Base-by-base conservation (phyloP, 1,140 invertebrate genomes). In the Drosophila takahashii region DNA sequence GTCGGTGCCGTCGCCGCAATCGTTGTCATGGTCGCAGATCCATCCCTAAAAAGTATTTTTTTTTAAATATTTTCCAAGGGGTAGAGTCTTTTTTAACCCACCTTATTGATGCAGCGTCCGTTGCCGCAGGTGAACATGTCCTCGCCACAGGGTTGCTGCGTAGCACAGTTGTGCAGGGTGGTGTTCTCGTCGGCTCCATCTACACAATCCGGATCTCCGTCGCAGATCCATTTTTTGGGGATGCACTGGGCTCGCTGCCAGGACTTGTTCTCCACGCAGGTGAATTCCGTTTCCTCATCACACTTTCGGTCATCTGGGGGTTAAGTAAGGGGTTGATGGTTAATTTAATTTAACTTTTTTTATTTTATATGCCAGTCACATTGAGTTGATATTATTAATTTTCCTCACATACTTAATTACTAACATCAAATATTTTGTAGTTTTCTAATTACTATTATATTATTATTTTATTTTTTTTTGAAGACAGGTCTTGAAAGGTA, bases 171-270 rank as follows among this genome's bases (percentile, higher is more conserved):
- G 64, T 97, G 95, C 9, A 96, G 77, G 0, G 96, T 97, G 0
- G 95, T 93, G 83, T 98, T 98, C 92, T 99, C 98, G 92, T 99
- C 98, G n/a, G 97, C 97, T 0, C 98, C 97, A 92, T 99, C 98
- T 0, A 98, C 97, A 92, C 98, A 99, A 90, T 99, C 98, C 0
- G 98, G 97, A 92, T 98, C 98, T 0, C 98, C 98, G 91, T 99
- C 98, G 92, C 98, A 99, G 0, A 99, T 93, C 97, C 98, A 99
- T 90, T 98, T 96, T 67, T 95, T 95, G 0, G 97, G 97, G 53
- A 99, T 99, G 92, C 98, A 99, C 67, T 98, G 97, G 0, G 97
- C 96, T 54, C 97, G 93, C 45, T 96, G 96, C 97, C 97, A 98
- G 6, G 95, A 94, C 90, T 97, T 98, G 84, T 98, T 98, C 48